Evolutionary conservation across 2,113 vertebrate species (phyloP), one percentile per base, ranked within the genome.

Genomic region (Actenoides hombroni): DNA sequence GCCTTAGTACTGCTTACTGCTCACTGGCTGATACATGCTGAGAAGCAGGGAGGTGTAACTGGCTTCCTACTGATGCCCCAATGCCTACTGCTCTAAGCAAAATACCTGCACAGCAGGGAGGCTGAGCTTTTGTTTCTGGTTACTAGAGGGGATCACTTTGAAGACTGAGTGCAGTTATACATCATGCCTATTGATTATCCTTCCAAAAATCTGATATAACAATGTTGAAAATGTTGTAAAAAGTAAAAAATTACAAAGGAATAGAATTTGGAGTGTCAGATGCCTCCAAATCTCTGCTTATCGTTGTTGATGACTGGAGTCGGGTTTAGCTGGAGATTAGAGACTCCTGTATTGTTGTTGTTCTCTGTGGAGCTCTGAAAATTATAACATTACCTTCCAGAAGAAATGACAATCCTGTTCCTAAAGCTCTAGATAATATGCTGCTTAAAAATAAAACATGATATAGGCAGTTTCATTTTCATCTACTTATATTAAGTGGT

Each of bases 391-490:
- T 98, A 97, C 88, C 91, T 98, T 98, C 95, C 92, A 96, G 73
- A 93, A 97, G 97, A 94, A 95, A 97, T 97, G 97, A 96, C 97
- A 98, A 97, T 97, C 96, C 95, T 96, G 74, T 96, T 97, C 93
- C 97, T 96, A 95, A 97, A 97, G 96, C 96, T 95, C 94, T 94
- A 92, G 97, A 97, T 98, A 97, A 96, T 88, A 94, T 48, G 5
- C 82, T 95, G 92, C 97, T 95, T 95, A 96, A 97, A 97, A 97
- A 95, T 88, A 97, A 97, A 97, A 97, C 96, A 91, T 96, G 97
- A 95, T 97, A 96, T 90, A 97, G 98, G 96, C 96, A 95, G 94
- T 94, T 93, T 97, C 97, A 96, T 97, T 98, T 98, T 96, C 95
- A 95, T 95, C 94, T 95, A 71, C 90, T 94, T 97, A 94, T 73